Base-by-base conservation (phyloP, 2,888 invertebrate species). In the Oeneis ivallda region DNA sequence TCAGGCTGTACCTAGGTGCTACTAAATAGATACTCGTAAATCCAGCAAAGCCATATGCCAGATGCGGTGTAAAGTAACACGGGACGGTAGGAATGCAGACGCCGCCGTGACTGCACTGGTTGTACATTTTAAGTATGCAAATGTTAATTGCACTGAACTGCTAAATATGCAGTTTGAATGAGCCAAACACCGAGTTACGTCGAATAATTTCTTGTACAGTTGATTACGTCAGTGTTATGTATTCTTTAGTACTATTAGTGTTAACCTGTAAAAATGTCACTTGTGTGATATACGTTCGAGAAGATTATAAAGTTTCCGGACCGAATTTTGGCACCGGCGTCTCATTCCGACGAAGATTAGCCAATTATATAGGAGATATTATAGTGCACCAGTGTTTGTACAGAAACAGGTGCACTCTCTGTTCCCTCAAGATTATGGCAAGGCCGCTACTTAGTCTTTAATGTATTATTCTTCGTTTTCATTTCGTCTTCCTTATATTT, bases 111-210 rank as follows among this genome's bases (percentile, higher is more conserved):
- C 64, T 66, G 37, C 64, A 57, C 61, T 64, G 66, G 52, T 66
- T 69, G 65, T 68, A 65, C 68, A 67, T 67, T 69, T 69, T 67
- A 62, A 65, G 47, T 65, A 69, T 67, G 67, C 67, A 69, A 67
- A 69, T 67, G 69, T 57, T 69, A 69, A 69, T 69, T 69, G 67
- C 67, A 53, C 43, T 61, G 57, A 47, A 58, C 57, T 58, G 58
- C 61, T 62, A 65, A 59, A 67, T 67, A 64, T 64, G 64, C 58
- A 62, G 49, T 54, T 59, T 54, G 53, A 64, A 58, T 62, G 64
- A 65, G 65, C 57, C 65, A 39, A 60, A 63, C 65, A 65, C 62
- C 58, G 61, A 45, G 17, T 53, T 57, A 53, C 49, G 39, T 26
- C 47, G 60, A 56, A 64, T 61, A 65, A 61, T 13, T 43, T 41